A percentile compares a stretch with the other conserved stretches of the same genome.
Evolutionary conservation across 2,113 vertebrate species (phyloP).

Genomic region (Carassius carassius): DNA sequence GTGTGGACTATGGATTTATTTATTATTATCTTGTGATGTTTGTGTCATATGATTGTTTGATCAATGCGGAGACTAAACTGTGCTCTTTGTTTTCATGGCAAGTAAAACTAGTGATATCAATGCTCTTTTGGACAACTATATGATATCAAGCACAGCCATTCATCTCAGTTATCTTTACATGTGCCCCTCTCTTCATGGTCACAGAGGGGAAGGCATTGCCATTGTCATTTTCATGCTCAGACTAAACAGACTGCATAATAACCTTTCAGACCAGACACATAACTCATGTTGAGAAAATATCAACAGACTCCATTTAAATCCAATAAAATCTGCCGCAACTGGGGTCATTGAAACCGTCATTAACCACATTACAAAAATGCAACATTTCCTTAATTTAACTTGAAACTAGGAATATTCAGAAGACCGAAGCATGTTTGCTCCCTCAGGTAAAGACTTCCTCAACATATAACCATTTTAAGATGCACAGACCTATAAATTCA

Average conservation of each 20-base stretch:
- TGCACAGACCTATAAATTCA: conserved; percentile 64
- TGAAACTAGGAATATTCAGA: conserved; percentile 60
- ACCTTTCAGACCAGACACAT: conserved; percentile 38
- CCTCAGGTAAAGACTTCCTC: conserved; percentile 68
- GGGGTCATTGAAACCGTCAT: background rate
- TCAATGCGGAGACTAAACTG: background rate
- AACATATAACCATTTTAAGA: conserved; percentile 73
- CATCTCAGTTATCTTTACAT: background rate
- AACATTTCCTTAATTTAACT: conserved; percentile 57
- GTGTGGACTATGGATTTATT: background rate
- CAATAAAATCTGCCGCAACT: background rate
- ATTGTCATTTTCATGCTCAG: background rate
- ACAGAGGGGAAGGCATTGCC: background rate
- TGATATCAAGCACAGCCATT: background rate
- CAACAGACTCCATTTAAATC: background rate
- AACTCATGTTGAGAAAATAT: background rate
- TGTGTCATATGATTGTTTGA: background rate
- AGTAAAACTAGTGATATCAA: background rate
- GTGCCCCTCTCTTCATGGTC: background rate
- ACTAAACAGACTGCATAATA: background rate
- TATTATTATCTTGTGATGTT: background rate
- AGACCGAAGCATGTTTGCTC: conserved; percentile 66
- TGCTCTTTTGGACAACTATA: background rate
- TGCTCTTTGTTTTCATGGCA: background rate
- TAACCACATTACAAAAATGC: conserved; percentile 36